Evolutionary conservation across 2,888 invertebrate species (phyloP).

Genomic region (Brachypterus glaber): DNA sequence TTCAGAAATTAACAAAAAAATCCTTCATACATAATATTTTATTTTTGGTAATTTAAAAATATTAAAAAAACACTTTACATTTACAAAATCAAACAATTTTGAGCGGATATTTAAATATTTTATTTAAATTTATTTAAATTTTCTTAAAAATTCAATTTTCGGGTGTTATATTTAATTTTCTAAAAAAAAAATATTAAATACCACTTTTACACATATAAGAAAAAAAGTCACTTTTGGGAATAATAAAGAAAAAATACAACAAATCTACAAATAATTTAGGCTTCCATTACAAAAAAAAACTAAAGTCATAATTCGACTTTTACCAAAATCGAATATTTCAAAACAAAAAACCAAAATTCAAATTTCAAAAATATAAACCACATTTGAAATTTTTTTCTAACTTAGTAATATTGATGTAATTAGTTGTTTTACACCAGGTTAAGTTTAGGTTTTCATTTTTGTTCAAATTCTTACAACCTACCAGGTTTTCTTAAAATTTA

Average conservation of each 20-base stretch:
- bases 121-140: neutral
- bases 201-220: neutral
- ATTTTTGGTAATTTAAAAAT: slow-evolving; percentile 11
- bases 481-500: too few species aligned
- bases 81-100: slow-evolving; percentile 15
- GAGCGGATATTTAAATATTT: slow-evolving; percentile 20
- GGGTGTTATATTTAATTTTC: slow-evolving; percentile 16
- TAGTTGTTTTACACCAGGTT: too few species aligned
- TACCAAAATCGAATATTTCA: slow-evolving; percentile 11
- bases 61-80: slow-evolving; percentile 4
- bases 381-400: too few species aligned
- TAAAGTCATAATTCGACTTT: slow-evolving; percentile 10
- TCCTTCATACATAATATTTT: slow-evolving; percentile 17
- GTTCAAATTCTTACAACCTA: too few species aligned
- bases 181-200: slow-evolving; percentile 12
- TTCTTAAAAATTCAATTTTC: too few species aligned
- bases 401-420: too few species aligned
- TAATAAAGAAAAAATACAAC: slow-evolving; percentile 10
- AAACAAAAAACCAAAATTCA: slow-evolving; percentile 15
- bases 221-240: slow-evolving; percentile 38
- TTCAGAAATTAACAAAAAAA: slow-evolving; percentile 26
- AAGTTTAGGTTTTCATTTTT: too few species aligned
- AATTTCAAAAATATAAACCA: too few species aligned
- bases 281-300: slow-evolving; percentile 5
- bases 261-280: slow-evolving; percentile 2